These are phyloP conservation scores for Amiota minor DNA, from an alignment of 2,888 invertebrate genomes.

Conservation along the genomic window DNA sequence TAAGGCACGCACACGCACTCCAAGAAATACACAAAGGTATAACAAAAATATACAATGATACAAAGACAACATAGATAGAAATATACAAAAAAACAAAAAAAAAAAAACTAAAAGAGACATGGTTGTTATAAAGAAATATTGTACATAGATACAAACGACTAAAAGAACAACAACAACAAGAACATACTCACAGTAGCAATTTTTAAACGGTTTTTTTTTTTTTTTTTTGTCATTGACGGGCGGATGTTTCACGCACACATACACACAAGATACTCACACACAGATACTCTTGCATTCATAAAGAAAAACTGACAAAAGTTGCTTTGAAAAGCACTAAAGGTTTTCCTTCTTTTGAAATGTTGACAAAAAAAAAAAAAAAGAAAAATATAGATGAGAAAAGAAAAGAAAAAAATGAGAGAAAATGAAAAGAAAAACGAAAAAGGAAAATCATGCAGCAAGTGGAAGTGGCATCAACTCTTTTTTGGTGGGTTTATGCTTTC, in stretches of 20 bases:
- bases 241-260: neutral
- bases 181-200: too few species aligned
- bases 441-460: neutral
- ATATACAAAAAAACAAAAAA: neutral
- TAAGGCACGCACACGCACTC: neutral
- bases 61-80: slow-evolving; percentile 27
- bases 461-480: slow-evolving; percentile 1
- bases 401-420: neutral
- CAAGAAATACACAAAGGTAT: slow-evolving; percentile 31
- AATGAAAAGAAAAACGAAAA: neutral
- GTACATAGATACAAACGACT: slow-evolving; percentile 4
- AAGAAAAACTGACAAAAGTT: neutral
- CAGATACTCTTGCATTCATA: too few species aligned
- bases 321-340: neutral
- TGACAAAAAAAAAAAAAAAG: slow-evolving; percentile 3
- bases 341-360: neutral
- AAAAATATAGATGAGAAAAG: neutral
- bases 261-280: too few species aligned
- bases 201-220: slow-evolving; percentile 4
- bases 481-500: neutral
- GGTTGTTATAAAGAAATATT: too few species aligned
- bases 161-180: neutral
- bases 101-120: neutral
- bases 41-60: slow-evolving; percentile 33
- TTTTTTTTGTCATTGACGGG: slow-evolving; percentile 2